Evolutionary conservation across 1,140 invertebrate genomes (phyloP).

Genomic region (Drosophila nebulosa): DNA sequence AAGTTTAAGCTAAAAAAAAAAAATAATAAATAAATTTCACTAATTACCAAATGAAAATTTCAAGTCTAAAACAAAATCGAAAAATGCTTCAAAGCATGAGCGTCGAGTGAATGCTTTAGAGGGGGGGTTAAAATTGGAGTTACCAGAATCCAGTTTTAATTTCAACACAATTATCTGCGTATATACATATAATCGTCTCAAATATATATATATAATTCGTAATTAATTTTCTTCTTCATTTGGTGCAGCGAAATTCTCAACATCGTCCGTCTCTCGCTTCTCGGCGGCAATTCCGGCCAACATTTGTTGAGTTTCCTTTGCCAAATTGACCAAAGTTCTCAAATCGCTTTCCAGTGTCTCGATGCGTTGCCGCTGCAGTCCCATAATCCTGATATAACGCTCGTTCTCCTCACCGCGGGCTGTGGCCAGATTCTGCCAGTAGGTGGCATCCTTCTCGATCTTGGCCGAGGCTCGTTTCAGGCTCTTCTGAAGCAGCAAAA

Average conservation of each 20-base stretch:
- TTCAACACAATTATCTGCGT: too few species aligned
- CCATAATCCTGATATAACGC: conserved; percentile 26
- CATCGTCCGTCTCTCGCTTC: background rate
- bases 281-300: conserved; percentile 26
- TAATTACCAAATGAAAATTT: conserved; percentile 53
- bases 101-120: background rate
- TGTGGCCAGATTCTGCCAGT: conserved; percentile 47
- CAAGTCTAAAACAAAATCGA: background rate
- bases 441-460: conserved; percentile 4
- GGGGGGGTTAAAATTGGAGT: background rate
- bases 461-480: background rate
- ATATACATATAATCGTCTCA: too few species aligned
- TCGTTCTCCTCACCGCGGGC: conserved; percentile 13
- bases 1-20: conserved; percentile 3
- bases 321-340: conserved; percentile 26
- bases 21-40: conserved; percentile 48
- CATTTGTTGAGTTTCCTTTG: conserved; percentile 44
- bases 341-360: conserved; percentile 33
- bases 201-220: background rate
- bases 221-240: background rate
- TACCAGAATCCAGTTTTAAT: too few species aligned
- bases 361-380: conserved; percentile 36
- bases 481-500: conserved; percentile 21
- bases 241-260: too few species aligned
- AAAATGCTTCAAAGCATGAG: background rate